Base-by-base conservation (phyloP, 1,140 invertebrate species). In the Leptoteleia sp. region DNA sequence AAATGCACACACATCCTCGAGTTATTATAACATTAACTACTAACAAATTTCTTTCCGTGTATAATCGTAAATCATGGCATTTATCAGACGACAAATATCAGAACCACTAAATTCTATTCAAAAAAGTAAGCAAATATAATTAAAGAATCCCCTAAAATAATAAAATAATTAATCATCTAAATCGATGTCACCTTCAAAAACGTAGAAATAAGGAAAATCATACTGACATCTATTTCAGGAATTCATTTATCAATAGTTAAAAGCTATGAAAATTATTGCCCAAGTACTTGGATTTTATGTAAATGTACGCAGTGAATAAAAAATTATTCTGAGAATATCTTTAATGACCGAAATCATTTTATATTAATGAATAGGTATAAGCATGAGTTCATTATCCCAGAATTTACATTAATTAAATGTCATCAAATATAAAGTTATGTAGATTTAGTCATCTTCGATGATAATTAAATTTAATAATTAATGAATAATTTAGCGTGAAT, bases 11-110 rank as follows among this genome's bases (percentile, higher is more conserved):
- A n/a, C n/a, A n/a, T n/a, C n/a, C 42, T 38, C 54, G n/a, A n/a
- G n/a, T n/a, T n/a, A n/a, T n/a, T n/a, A n/a, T n/a, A n/a, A n/a
- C n/a, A n/a, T n/a, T n/a, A n/a, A n/a, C n/a, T n/a, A n/a, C n/a
- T n/a, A n/a, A n/a, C n/a, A n/a, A n/a, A n/a, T n/a, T n/a, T n/a
- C n/a, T n/a, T n/a, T n/a, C n/a, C n/a, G n/a, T n/a, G n/a, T n/a
- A n/a, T n/a, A n/a, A n/a, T n/a, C n/a, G 71, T 75, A 67, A 75
- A 75, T 75, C 61, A 67, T 67, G 42, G 33, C 42, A 7, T 52
- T 75, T 67, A 52, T 61, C 61, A 57, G 61, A 57, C 54, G 61
- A 50, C 25, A 40, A 42, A 65, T 15, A 61, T 43, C 61, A 50
- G 12, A 38, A 25, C 42, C 29, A 33, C 45, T 50, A 15, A 16